Base-by-base conservation (phyloP, 2,113 vertebrate species). In the Candoia aspera region DNA sequence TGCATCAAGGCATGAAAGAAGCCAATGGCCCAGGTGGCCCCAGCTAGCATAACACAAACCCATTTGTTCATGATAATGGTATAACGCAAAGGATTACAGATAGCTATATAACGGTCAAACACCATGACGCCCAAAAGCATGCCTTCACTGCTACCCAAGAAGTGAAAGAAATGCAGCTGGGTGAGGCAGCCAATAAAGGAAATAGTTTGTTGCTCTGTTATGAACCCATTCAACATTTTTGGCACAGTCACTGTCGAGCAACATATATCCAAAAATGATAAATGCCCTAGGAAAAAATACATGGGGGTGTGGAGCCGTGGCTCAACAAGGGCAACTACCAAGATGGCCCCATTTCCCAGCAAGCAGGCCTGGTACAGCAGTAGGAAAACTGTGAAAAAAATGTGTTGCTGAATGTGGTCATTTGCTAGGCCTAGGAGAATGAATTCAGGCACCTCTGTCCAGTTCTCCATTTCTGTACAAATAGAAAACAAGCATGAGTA, bases 241-340 rank as follows among this genome's bases (percentile, higher is more conserved):
- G 95, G 95, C 23, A 95, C 79, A 0, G 94, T 96, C 58, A 95
- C 95, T 1, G 95, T 96, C 8, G 93, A 94, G 21, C 58, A 95
- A 68, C 94, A 95, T 68, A 96, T 90, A 26, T 96, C 94, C 86
- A 94, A 84, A 62, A 94, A 73, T 24, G 94, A 94, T 1, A 96
- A 94, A n/a, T 95, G 96, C 0, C 94, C 92, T 54, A 96, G 90
- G 91, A 96, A 96, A 91, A 96, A 95, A 62, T 96, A 96, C 93
- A 96, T 94, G 60, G 93, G 95, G 1, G 60, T 95, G 58, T 95
- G 93, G 0, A 96, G 94, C 2, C 60, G 91, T 42, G 58, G 15
- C 4, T 95, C 92, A 68, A 17, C 6, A 0, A 95, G 6, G 2
- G 88, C 91, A 4, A 96, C 85, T 60, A 87, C 84, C 3, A 96